Evolutionary conservation across 1,140 invertebrate genomes (phyloP), one percentile per base, ranked within the genome.

Genomic region (Eumeta japonica): DNA sequence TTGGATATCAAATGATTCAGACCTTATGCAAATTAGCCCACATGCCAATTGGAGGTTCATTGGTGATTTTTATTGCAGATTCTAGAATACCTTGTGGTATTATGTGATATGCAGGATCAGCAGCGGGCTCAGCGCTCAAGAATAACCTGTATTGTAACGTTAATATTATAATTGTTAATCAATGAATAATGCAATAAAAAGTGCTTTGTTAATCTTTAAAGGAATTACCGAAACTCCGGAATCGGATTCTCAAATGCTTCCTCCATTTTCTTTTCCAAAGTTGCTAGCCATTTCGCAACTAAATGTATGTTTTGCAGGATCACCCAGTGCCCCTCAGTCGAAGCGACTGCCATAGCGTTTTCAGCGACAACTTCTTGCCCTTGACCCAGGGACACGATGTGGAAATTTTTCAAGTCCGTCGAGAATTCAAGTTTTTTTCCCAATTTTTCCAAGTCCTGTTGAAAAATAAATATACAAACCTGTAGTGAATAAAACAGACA

Each of bases 41-140:
- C 86, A 98, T 96, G 28, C 94, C 94, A 14, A 89, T 92, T 1
- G 94, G 94, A 3, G 93, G 92, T 70, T 97, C 94, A 55, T 97
- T 97, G 0, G 93, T 96, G 24, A 97, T 95, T 76, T 98, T 97
- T 54, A 97, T 93, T 1, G 92, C 88, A 0, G 90, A 89, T 64
- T 98, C 93, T 3, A 97, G 68, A 48, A 98, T 89, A 35, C 94
- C 93, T 75, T 88, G 79, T 0, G 82, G 82, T 13, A 84, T 72
- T 10, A 80, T 79, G 37, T 81, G 79, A 43, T 76, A 79, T 1
- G 58, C 48, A 1, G 81, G 62, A 58, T 78, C 70, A 3, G 59
- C 62, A 0, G 80, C 78, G 2, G 82, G 81, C 45, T 83, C 82
- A 2, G 83, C 83, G 45, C 82, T 83, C 18, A 84, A 47, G 51